Base-by-base conservation (phyloP, 2,888 invertebrate genomes). In the Folsomia candida region DNA sequence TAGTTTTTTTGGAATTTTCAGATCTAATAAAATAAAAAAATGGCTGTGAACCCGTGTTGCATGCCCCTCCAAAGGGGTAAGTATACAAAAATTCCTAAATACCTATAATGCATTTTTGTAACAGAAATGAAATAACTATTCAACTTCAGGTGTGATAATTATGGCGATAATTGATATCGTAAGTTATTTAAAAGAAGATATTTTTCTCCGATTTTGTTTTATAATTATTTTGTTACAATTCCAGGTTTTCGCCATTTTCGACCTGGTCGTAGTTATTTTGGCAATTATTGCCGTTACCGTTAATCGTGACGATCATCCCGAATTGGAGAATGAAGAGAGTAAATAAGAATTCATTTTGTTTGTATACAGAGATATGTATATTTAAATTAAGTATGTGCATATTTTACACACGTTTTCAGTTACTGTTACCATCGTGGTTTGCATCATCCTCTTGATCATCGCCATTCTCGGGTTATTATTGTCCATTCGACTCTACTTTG, bases 121-220 rank as follows among this genome's bases (percentile, higher is more conserved):
- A n/a, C n/a, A n/a, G n/a, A n/a, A n/a, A n/a, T n/a, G n/a, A n/a
- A n/a, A n/a, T n/a, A n/a, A n/a, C n/a, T n/a, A n/a, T n/a, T n/a
- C n/a, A n/a, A n/a, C n/a, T n/a, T n/a, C n/a, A n/a, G n/a, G n/a
- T 18, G 58, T 61, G 37, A 71, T 60, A 29, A n/a, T 51, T 1
- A 27, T 71, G 54, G 71, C 71, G 11, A 63, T 68, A 22, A 26
- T 68, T 54, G 71, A 71, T 58, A 64, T 59, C 14, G 71, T 71
- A 71, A 70, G 60, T 28, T n/a, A 9, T 11, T 11, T 11, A 11
- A 6, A 61, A 25, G 11, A n/a, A n/a, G n/a, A 26, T 22, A 24
- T n/a, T 61, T 27, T 24, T 22, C 61, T n/a, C 58, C 20, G 22
- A n/a, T n/a, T 58, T 9, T 14, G 20, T 9, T 58, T 14, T 18